Evolutionary conservation across 2,888 invertebrate species (phyloP).

Genomic region (Lasius platythorax): DNA sequence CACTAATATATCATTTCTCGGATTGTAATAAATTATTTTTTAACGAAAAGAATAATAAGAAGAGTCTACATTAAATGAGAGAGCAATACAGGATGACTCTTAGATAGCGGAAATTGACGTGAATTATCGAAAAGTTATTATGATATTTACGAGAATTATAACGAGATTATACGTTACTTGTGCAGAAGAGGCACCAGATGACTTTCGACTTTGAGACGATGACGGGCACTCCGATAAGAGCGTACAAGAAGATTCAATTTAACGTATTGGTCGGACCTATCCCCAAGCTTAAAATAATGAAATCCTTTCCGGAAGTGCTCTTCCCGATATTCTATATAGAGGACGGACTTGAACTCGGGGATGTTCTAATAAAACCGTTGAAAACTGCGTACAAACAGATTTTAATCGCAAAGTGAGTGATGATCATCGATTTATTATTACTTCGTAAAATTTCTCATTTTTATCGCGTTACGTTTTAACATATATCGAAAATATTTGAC

Average conservation of each 20-base stretch:
- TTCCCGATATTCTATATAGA: constrained; percentile 93
- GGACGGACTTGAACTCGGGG: constrained; percentile 87
- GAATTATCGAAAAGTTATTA: background rate
- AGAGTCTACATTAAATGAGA: background rate
- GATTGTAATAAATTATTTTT: constrained; percentile 11
- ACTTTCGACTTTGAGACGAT: constrained; percentile 93
- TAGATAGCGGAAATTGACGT: background rate
- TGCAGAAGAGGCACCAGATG: constrained; percentile 89
- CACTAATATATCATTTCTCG: background rate
- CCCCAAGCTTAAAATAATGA: constrained; percentile 89
- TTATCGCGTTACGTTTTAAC: background rate
- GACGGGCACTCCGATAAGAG: constrained; percentile 91
- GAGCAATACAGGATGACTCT: background rate
- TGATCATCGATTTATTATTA: background rate
- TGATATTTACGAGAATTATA: background rate
- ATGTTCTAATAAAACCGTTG: constrained; percentile 75
- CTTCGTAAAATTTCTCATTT: background rate
- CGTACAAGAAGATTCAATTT: constrained; percentile 91
- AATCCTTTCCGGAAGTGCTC: constrained; percentile 89
- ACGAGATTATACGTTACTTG: background rate
- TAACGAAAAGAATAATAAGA: background rate
- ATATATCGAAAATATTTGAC: background rate
- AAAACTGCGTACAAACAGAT: constrained; percentile 69
- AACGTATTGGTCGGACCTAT: constrained; percentile 89
- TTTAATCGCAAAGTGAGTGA: constrained; percentile 27